A percentile compares a stretch with the other conserved stretches of the same genome.
These are phyloP conservation scores for Forbesichthys papilliferus DNA, from an alignment of 2,113 vertebrate genomes.

Conservation along the genomic window DNA sequence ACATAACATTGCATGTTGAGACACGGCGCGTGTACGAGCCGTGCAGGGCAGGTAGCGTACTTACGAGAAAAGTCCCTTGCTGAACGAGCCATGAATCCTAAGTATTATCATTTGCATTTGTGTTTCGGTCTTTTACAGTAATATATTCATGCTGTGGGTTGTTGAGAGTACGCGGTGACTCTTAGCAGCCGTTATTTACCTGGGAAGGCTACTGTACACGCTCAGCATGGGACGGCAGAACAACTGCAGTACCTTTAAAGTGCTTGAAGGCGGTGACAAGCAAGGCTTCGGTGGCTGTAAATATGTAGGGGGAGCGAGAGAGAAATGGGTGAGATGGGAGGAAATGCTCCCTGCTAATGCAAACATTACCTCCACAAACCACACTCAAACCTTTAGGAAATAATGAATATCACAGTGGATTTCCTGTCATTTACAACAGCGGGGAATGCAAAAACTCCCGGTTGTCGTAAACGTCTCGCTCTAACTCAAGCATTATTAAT, in stretches of 20 bases:
- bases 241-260: not conserved
- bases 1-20: slow-evolving; percentile 25
- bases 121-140: slow-evolving; percentile 10
- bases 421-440: slow-evolving; percentile 11
- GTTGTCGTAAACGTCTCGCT: slow-evolving; percentile 3
- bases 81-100: slow-evolving; percentile 12
- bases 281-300: slow-evolving; percentile 37
- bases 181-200: slow-evolving; percentile 33
- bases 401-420: slow-evolving; percentile 24
- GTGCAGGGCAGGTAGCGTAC: not conserved
- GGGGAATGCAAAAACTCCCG: not conserved
- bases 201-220: slow-evolving; percentile 25
- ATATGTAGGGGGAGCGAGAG: not conserved
- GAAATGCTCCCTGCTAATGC: slow-evolving; percentile 14
- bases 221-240: slow-evolving; percentile 12
- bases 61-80: slow-evolving; percentile 16
- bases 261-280: slow-evolving; percentile 40
- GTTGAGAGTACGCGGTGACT: slow-evolving; percentile 10
- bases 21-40: not conserved
- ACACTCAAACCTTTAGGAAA: slow-evolving; percentile 21
- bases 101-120: slow-evolving; percentile 23
- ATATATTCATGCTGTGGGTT: slow-evolving; percentile 36
- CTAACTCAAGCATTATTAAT: slow-evolving; percentile 33
- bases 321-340: not conserved
- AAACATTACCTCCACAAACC: slow-evolving; percentile 6